Conservation (phyloP, 2,888 invertebrate genomes). For the Thecophora atra region DNA sequence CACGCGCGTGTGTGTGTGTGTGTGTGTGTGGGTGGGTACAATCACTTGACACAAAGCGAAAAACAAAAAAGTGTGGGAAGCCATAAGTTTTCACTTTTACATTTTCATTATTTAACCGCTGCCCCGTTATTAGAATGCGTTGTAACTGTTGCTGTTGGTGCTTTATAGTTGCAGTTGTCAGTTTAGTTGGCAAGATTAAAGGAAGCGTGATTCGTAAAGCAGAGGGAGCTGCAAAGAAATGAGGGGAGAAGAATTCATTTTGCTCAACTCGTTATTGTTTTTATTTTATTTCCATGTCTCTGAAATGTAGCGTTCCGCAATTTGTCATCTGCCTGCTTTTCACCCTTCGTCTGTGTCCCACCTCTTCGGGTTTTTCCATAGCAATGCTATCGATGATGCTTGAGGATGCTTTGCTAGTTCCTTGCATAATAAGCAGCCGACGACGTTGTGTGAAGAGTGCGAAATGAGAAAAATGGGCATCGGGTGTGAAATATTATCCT, state of each 20-base stretch:
- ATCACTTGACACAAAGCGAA: slow-evolving; percentile 3
- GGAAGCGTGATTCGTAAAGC: not conserved
- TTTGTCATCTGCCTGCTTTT: slow-evolving; percentile 18
- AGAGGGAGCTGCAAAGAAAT: not conserved
- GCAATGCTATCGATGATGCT: not conserved
- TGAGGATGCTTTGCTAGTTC: not conserved
- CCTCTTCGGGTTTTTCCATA: slow-evolving; percentile 6
- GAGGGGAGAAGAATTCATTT: slow-evolving; percentile 23
- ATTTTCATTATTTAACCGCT: slow-evolving; percentile 13
- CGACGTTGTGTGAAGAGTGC: not conserved
- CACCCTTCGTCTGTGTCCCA: not conserved
- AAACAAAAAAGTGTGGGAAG: not conserved
- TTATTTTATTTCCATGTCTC: not conserved
- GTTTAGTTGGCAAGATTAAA: slow-evolving; percentile 10
- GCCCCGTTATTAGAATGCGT: not conserved
- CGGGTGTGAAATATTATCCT: slow-evolving; percentile 28
- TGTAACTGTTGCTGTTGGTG: not conserved
- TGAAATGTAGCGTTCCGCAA: slow-evolving; percentile 29
- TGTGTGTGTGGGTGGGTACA: not conserved
- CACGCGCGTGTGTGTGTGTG: not conserved
- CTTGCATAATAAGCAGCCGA: slow-evolving; percentile 17
- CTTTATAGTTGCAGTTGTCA: slow-evolving; percentile 13
- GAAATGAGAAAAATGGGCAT: slow-evolving; percentile 1
- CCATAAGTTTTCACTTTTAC: not conserved
- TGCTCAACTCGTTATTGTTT: slow-evolving; percentile 8